A percentile compares a stretch with the other conserved stretches of the same genome.
phyloP scores from a whole-genome alignment of 2,113 vertebrate genomes.

The Tragelaphus buxtoni region DNA sequence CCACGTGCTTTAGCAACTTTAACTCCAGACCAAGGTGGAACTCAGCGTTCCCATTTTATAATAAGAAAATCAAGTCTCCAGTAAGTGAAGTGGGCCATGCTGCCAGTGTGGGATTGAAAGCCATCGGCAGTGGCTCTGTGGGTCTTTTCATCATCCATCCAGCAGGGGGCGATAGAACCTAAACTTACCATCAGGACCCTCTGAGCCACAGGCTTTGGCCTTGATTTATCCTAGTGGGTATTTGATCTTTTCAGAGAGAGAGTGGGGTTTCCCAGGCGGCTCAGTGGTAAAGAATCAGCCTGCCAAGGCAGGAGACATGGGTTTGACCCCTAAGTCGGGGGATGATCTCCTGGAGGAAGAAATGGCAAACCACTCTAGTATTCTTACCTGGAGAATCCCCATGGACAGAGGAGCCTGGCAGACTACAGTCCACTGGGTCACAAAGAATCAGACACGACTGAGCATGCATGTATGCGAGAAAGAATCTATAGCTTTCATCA shows the following conservation, averaged over 20 bases:
- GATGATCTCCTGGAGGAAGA: neutral
- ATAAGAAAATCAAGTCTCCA: neutral
- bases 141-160: neutral
- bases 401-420: neutral
- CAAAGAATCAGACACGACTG: neutral
- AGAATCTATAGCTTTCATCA: neutral
- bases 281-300: neutral
- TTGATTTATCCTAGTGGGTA: neutral
- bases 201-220: neutral
- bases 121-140: rapidly evolving
- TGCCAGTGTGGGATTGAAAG: neutral
- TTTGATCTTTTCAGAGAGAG: neutral
- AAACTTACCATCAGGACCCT: neutral
- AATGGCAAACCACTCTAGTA: neutral
- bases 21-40: neutral
- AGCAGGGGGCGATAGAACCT: neutral
- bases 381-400: neutral
- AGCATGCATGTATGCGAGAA: neutral
- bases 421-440: neutral
- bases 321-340: neutral
- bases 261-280: neutral
- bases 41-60: neutral
- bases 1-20: rapidly evolving
- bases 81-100: neutral
- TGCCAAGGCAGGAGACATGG: neutral